Percentiles rank a stretch among this genome's conserved stretches.
These are phyloP conservation scores for Chaenocephalus aceratus DNA, from an alignment of 2,113 vertebrate genomes.

Conservation along the genomic window DNA sequence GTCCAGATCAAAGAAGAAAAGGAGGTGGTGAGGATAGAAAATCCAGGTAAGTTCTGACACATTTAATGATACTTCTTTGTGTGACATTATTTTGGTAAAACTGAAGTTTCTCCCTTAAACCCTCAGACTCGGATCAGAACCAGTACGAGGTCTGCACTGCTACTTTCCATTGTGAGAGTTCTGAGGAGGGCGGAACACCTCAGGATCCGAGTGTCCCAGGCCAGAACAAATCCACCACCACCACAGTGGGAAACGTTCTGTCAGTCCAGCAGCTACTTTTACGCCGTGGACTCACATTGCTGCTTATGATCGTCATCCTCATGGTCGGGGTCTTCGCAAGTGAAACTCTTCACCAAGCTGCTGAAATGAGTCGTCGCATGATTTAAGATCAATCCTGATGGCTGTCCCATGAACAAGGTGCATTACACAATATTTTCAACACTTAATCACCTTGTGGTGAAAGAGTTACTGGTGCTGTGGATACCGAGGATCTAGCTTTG, in stretches of 20 bases:
- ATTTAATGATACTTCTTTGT: not conserved
- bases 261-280: constrained; percentile 76
- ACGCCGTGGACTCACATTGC: constrained; percentile 68
- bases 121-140: constrained; percentile 29
- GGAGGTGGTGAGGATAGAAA: constrained; percentile 24
- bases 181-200: constrained; percentile 16
- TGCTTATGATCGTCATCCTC: constrained; percentile 76
- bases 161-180: not conserved
- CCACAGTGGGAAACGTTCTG: constrained; percentile 68
- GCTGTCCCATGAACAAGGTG: not conserved
- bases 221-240: constrained; percentile 16
- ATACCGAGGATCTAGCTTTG: not conserved
- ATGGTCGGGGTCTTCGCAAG: constrained; percentile 62
- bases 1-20: constrained; percentile 52
- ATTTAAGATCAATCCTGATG: not conserved
- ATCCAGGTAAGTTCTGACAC: constrained; percentile 14
- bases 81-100: not conserved
- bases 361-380: constrained; percentile 52
- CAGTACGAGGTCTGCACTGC: not conserved
- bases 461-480: not conserved
- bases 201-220: constrained; percentile 29
- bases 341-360: constrained; percentile 41
- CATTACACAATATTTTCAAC: not conserved
- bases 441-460: not conserved
- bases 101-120: constrained; percentile 17